These are phyloP conservation scores for Himalopsyche japonica DNA, from an alignment of 2,888 invertebrate genomes.

Conservation along the genomic window DNA sequence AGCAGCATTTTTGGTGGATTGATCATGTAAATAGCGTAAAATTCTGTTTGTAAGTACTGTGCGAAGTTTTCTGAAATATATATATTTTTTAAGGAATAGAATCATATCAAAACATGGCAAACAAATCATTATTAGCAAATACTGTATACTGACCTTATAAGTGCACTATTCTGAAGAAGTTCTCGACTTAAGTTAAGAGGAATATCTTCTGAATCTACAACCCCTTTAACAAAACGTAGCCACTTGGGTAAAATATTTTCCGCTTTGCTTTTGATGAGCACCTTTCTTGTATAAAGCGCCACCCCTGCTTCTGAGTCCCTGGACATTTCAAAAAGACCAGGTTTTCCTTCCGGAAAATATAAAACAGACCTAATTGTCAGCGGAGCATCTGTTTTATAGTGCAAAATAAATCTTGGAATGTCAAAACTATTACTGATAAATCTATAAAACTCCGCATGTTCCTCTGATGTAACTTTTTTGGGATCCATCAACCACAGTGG, in stretches of 20 bases:
- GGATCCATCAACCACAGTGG: constrained; percentile 93
- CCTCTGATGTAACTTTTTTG: constrained; percentile 80
- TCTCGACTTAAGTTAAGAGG: constrained; percentile 96
- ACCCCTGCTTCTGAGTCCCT: constrained; percentile 84
- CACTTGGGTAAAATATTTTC: constrained; percentile 92
- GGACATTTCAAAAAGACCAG: constrained; percentile 88
- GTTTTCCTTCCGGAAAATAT: constrained; percentile 93
- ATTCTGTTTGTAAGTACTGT: constrained; percentile 82
- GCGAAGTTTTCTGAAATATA: constrained; percentile 70
- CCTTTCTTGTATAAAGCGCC: constrained; percentile 88
- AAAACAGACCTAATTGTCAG: constrained; percentile 87
- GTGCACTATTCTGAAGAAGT: constrained; percentile 87
- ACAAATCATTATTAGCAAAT: neutral
- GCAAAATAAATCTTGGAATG: constrained; percentile 84
- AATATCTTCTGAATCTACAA: constrained; percentile 98
- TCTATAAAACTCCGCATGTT: constrained; percentile 92
- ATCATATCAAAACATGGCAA: constrained; percentile 5
- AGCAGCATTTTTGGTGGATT: constrained; percentile 79
- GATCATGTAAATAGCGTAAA: constrained; percentile 82
- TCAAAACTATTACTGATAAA: constrained; percentile 87
- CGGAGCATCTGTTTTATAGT: constrained; percentile 93
- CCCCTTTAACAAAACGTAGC: constrained; percentile 95
- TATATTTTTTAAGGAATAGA: neutral
- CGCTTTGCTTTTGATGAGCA: constrained; percentile 89
- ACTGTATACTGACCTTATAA: constrained; percentile 70